A percentile compares a stretch with the other conserved stretches of the same genome.
Evolutionary conservation across 2,888 invertebrate genomes (phyloP).

Genomic region (Leptothorax acervorum): DNA sequence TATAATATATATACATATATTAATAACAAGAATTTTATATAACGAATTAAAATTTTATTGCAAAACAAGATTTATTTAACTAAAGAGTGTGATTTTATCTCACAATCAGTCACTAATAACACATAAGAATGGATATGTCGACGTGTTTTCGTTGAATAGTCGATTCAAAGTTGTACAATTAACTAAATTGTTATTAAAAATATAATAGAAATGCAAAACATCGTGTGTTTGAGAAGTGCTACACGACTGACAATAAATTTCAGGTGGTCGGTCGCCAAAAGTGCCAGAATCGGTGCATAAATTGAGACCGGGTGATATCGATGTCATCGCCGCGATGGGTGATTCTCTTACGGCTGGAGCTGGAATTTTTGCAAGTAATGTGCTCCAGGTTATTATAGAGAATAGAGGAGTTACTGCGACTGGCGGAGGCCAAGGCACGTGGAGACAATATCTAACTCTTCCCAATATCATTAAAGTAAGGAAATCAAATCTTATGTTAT

Average conservation of each 20-base stretch:
- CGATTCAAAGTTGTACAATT: not conserved
- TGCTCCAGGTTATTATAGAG: slow-evolving; percentile 84
- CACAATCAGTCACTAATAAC: not conserved
- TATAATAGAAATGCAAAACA: not conserved
- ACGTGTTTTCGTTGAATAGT: not conserved
- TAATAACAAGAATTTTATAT: not conserved
- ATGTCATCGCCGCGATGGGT: slow-evolving; percentile 88
- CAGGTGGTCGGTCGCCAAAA: slow-evolving; percentile 76
- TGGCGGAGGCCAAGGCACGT: slow-evolving; percentile 89
- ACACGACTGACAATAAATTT: not conserved
- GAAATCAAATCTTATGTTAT: too few relatives aligned
- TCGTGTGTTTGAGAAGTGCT: not conserved
- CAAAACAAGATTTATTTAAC: not conserved
- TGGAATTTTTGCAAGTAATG: slow-evolving; percentile 86
- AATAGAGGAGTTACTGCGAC: slow-evolving; percentile 78
- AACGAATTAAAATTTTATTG: not conserved
- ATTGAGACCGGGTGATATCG: slow-evolving; percentile 88
- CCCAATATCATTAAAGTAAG: slow-evolving; percentile 90
- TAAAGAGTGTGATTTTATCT: slow-evolving; percentile 1
- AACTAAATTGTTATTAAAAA: slow-evolving; percentile 9
- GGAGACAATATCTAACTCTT: slow-evolving; percentile 90
- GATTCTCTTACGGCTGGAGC: slow-evolving; percentile 88
- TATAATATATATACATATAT: not conserved
- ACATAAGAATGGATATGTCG: not conserved
- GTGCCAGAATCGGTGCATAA: slow-evolving; percentile 87